phyloP scores from a whole-genome alignment of 2,797 vertebrate genomes.

The Cryptoprocta ferox region DNA sequence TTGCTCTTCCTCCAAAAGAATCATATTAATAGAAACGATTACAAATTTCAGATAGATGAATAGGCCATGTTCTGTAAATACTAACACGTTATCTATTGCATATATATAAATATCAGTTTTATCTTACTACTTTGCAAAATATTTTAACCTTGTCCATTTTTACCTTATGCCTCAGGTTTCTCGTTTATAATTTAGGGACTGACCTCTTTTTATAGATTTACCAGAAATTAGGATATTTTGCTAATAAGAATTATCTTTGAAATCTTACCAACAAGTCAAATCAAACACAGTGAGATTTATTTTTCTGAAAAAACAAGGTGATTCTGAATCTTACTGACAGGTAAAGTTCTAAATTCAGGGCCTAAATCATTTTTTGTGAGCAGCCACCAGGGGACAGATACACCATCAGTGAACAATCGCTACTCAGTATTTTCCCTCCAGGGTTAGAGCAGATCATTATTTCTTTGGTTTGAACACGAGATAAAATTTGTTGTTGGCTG shows the following conservation, averaged over 20 bases:
- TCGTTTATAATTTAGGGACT: not conserved
- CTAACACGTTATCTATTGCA: not conserved
- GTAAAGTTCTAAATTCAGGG: not conserved
- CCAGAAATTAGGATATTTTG: not conserved
- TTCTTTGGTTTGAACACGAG: not conserved
- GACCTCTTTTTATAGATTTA: not conserved
- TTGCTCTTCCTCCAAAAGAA: constrained; percentile 2
- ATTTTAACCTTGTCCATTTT: not conserved
- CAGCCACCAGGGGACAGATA: not conserved
- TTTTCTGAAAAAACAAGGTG: not conserved
- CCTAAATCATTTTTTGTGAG: not conserved
- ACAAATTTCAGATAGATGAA: constrained; percentile 31
- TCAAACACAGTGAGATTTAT: not conserved
- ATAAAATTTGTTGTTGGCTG: not conserved
- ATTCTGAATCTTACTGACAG: not conserved
- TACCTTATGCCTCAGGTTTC: not conserved
- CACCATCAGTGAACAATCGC: not conserved
- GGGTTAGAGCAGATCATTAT: not conserved
- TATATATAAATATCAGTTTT: not conserved
- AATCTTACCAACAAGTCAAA: not conserved
- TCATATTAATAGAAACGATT: not conserved
- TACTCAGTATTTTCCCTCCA: not conserved
- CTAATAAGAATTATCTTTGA: not conserved
- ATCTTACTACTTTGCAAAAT: constrained; percentile 36
- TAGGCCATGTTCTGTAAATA: not conserved